phyloP scores from a whole-genome alignment of 2,888 invertebrate genomes.

The Bellardia pandia region DNA sequence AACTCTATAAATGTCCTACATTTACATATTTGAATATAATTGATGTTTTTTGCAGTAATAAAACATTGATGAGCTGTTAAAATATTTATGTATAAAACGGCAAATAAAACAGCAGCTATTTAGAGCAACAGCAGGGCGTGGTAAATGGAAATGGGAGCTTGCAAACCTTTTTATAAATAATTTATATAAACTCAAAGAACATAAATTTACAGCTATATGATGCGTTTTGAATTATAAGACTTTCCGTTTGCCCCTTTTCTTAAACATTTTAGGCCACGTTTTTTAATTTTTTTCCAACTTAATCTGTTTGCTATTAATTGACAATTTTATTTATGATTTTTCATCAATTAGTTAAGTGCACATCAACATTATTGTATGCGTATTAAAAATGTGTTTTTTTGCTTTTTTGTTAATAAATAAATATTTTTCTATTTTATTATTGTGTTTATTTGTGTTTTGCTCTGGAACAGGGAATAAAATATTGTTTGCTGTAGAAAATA shows the following conservation, averaged over 20 bases:
- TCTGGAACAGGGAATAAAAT: not conserved
- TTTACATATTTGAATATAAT: conserved; percentile 44
- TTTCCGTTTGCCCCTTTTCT: not conserved
- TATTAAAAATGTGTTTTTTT: conserved; percentile 3
- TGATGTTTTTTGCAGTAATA: conserved; percentile 60
- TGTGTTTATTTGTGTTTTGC: not conserved
- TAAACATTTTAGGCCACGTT: conserved; percentile 1
- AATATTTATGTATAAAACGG: not conserved
- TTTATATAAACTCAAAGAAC: not conserved
- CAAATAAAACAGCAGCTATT: not conserved
- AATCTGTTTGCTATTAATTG: conserved; percentile 49
- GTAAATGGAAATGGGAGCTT: not conserved
- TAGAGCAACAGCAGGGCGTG: not conserved
- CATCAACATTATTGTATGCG: conserved; percentile 34
- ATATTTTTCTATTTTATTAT: conserved; percentile 2
- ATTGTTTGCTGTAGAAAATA: not conserved
- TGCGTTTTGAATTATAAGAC: not conserved
- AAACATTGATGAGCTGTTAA: conserved; percentile 43
- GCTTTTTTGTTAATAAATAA: not conserved
- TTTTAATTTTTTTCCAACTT: conserved; percentile 10
- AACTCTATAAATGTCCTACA: conserved; percentile 1
- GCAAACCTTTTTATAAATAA: not conserved
- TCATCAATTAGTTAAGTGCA: conserved; percentile 64
- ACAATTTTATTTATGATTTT: conserved; percentile 63
- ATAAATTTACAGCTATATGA: not conserved